Evolutionary conservation across 1,140 invertebrate genomes (phyloP).

Genomic region (Ylistrum balloti): DNA sequence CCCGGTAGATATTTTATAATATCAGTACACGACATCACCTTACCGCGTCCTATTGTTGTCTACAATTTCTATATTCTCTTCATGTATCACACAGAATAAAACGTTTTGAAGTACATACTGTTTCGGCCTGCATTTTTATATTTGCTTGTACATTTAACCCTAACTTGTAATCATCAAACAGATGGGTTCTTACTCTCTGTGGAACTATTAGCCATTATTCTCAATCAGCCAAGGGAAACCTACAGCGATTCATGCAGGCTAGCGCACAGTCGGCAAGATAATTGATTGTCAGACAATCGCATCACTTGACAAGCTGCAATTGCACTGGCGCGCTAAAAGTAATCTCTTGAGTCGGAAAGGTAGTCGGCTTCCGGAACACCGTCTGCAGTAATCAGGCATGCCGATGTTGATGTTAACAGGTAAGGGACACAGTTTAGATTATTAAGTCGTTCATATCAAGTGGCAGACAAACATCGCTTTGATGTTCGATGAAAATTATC

Average conservation of each 20-base stretch:
- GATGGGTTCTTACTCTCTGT: neutral
- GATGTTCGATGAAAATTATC: neutral
- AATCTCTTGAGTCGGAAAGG: slow-evolving; percentile 32
- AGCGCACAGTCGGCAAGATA: neutral
- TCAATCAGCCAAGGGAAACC: neutral
- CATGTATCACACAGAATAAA: neutral
- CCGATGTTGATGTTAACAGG: neutral
- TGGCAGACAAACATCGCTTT: neutral
- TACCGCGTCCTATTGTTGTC: too few species aligned
- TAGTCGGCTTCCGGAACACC: neutral
- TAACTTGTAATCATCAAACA: neutral
- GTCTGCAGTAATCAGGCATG: neutral
- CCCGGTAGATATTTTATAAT: too few species aligned
- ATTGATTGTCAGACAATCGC: slow-evolving; percentile 19
- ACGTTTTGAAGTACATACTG: neutral
- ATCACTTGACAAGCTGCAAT: slow-evolving; percentile 14
- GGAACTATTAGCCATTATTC: slow-evolving; percentile 34
- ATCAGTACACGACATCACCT: too few species aligned
- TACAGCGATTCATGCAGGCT: neutral
- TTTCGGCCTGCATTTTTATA: neutral
- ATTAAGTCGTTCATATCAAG: neutral
- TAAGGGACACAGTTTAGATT: neutral
- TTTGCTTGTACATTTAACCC: neutral
- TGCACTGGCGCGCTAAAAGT: slow-evolving; percentile 24
- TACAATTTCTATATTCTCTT: too few species aligned